Evolutionary conservation across 2,113 vertebrate genomes (phyloP).

Genomic region (Rhynchopsitta pachyrhyncha): DNA sequence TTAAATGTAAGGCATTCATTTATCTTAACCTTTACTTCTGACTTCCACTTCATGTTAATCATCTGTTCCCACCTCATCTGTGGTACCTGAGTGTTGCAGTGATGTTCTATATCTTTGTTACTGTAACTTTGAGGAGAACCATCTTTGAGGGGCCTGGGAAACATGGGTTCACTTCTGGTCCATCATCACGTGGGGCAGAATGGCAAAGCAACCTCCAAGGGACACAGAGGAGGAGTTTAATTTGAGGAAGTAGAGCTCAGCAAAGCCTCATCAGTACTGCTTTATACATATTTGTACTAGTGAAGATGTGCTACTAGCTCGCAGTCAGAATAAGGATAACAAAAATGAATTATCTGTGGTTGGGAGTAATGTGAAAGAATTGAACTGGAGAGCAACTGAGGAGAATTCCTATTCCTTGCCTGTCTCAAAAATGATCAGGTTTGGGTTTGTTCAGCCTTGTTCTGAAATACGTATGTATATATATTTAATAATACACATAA

Average conservation of each 20-base stretch:
- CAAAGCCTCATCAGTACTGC: neutral
- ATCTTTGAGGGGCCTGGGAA: neutral
- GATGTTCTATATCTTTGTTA: neutral
- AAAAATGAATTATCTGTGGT: neutral
- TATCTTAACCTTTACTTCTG: neutral
- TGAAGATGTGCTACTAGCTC: neutral
- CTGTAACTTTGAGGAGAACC: neutral
- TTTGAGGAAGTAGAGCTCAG: neutral
- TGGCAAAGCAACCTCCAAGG: neutral
- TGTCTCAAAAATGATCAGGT: neutral
- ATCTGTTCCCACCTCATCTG: neutral
- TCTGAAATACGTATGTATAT: neutral
- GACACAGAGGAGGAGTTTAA: neutral
- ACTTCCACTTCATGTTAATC: neutral
- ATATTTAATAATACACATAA: neutral
- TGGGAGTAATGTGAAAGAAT: neutral
- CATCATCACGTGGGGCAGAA: neutral
- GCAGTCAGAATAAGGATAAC: neutral
- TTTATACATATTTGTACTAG: neutral
- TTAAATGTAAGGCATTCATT: neutral
- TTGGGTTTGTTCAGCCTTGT: neutral
- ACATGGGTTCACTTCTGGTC: neutral
- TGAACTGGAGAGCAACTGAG: neutral
- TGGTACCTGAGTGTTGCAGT: neutral
- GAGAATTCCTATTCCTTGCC: neutral